phyloP scores from a whole-genome alignment of 2,113 vertebrate genomes.

The Alouatta palliata region DNA sequence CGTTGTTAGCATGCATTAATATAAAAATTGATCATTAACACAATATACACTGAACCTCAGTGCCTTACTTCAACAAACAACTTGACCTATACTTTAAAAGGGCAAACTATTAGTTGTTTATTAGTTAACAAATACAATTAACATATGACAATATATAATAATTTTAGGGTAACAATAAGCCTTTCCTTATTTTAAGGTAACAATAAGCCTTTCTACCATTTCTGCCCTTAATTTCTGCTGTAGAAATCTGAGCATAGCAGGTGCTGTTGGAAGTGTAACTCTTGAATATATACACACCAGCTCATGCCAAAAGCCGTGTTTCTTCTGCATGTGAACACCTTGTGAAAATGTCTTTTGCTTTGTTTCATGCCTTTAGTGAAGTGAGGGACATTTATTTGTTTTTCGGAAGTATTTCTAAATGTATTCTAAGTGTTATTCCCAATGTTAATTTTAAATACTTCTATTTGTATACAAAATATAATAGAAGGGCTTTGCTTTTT shows the following conservation, averaged over 20 bases:
- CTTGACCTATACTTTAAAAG: neutral
- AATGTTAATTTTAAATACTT: neutral
- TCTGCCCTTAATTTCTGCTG: neutral
- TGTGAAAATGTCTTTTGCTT: neutral
- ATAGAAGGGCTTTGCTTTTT: neutral
- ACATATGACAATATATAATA: neutral
- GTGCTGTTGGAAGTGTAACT: neutral
- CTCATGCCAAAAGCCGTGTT: neutral
- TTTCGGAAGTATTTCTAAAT: neutral
- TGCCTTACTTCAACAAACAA: neutral
- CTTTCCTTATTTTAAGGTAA: no score
- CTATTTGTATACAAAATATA: neutral
- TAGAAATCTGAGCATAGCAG: neutral
- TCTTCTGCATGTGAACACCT: neutral
- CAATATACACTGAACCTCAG: neutral
- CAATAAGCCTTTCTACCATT: neutral
- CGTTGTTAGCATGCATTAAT: neutral
- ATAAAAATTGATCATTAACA: neutral
- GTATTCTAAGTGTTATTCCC: neutral
- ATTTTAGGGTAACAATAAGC: neutral
- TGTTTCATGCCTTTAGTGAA: neutral
- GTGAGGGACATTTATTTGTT: neutral
- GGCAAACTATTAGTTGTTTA: neutral
- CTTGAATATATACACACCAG: neutral
- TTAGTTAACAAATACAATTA: neutral